Evolutionary conservation across 2,888 invertebrate species (phyloP), one percentile per base, ranked within the genome.

Genomic region (Hoplodrina blanda): DNA sequence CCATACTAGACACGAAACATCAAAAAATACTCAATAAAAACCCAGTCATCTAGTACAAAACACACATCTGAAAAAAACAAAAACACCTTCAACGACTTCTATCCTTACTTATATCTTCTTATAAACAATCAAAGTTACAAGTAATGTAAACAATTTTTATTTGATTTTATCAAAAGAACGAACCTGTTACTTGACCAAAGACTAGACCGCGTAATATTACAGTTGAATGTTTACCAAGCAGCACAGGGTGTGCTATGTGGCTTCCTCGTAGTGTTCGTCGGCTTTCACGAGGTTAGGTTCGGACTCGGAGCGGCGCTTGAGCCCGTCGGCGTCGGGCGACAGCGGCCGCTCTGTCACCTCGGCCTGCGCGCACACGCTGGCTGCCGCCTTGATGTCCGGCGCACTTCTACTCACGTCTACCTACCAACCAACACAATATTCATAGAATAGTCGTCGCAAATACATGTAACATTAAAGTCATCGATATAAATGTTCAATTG

Each of bases 261-360:
- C 73, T 61, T 94, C 93, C 44, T 94, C 94, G 84, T 90, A 90
- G 60, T 88, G 92, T 76, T 96, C 96, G 54, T 96, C 96, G 10
- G 94, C 93, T 67, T 94, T 96, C 62, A 94, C 96, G 54, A 97
- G 92, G 81, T 96, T 97, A 11, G 97, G 97, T 85, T 97, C 97
- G 2, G 97, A 97, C 88, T 97, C 97, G 4, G 97, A 96, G 76
- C 97, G 95, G 53, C 96, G 95, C 83, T 96, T 96, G 72, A 97
- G 93, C 0, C 93, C 93, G 15, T 96, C 96, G 0, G 88, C 85
- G 86, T 94, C 94, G 11, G 93, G 90, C 2, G 92, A 89, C 25
- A 78, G 80, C 15, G 92, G 89, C 25, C 92, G 86, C 81, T 91
- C 95, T 53, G 87, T 88, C 10, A 82, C 83, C 59, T 86, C 88